Conservation (phyloP, 2,113 vertebrate species). For the Galeopterus variegatus region DNA sequence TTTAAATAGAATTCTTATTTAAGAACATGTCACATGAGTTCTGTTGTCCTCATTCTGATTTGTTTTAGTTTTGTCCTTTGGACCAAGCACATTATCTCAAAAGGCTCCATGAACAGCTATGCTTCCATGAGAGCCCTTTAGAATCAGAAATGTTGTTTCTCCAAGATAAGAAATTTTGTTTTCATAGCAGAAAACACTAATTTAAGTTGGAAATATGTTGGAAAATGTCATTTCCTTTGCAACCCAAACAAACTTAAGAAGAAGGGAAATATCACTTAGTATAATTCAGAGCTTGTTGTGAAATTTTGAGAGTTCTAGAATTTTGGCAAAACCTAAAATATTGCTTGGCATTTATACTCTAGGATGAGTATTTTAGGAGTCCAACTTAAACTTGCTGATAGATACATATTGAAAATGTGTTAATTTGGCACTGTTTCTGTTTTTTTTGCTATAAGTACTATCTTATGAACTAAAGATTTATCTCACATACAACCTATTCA, state of each 20-base stretch:
- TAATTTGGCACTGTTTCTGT: constrained; percentile 56
- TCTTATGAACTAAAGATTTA: constrained; percentile 49
- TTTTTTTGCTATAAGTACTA: constrained; percentile 47
- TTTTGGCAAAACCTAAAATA: constrained; percentile 79
- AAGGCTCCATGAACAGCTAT: background rate
- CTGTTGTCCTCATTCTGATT: background rate
- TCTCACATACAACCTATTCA: constrained; percentile 36
- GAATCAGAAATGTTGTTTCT: constrained; percentile 50
- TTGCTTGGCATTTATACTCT: constrained; percentile 64
- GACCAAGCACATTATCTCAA: background rate
- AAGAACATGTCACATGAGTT: background rate
- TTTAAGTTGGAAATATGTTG: constrained; percentile 78
- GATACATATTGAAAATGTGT: constrained; percentile 56
- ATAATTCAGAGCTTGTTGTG: constrained; percentile 70
- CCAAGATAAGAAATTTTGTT: constrained; percentile 72
- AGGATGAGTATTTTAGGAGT: constrained; percentile 64
- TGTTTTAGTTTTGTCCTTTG: constrained; percentile 19
- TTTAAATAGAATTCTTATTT: background rate
- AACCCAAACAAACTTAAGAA: constrained; percentile 79
- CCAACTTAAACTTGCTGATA: constrained; percentile 67
- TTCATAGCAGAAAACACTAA: constrained; percentile 73
- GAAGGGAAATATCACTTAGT: constrained; percentile 73
- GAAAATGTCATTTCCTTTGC: constrained; percentile 79
- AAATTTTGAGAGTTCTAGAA: constrained; percentile 70
- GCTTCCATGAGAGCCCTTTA: constrained; percentile 15